phyloP scores from a whole-genome alignment of 2,797 vertebrate species.

The Epinephelus malabaricus region DNA sequence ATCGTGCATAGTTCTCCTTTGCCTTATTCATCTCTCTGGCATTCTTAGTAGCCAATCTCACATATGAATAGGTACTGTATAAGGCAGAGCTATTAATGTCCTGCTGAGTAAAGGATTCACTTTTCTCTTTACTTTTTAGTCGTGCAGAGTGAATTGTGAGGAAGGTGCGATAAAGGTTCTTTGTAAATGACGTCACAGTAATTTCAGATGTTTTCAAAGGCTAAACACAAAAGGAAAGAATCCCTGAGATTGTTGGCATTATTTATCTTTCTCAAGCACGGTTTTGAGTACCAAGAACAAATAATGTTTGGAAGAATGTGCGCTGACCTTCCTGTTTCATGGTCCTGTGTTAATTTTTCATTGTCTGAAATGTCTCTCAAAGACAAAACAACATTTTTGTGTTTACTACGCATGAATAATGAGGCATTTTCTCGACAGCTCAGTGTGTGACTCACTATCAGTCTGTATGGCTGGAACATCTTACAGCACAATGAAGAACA shows the following conservation, averaged over 20 bases:
- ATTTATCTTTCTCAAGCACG: conserved; percentile 12
- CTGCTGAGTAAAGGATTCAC: conserved; percentile 42
- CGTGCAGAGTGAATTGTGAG: neutral
- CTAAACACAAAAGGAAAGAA: conserved; percentile 31
- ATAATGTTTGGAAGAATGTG: conserved; percentile 11
- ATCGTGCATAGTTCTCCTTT: conserved; percentile 39
- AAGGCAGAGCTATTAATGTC: conserved; percentile 59
- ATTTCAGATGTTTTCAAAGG: conserved; percentile 35
- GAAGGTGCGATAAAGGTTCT: conserved; percentile 19
- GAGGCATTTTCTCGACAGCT: conserved; percentile 15
- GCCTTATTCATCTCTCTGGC: conserved; percentile 56
- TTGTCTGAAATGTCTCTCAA: neutral
- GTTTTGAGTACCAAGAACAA: conserved; percentile 7
- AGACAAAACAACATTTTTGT: conserved; percentile 26
- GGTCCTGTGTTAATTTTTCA: conserved; percentile 21
- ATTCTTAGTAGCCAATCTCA: conserved; percentile 53
- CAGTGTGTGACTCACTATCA: conserved; percentile 35
- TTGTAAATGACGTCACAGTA: neutral
- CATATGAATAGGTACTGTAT: conserved; percentile 55
- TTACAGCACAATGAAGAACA: conserved; percentile 23
- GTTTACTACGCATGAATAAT: conserved; percentile 33
- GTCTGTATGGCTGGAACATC: conserved; percentile 5
- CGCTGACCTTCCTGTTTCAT: conserved; percentile 15
- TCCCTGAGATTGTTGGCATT: neutral
- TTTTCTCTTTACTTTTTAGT: conserved; percentile 24